phyloP scores from a whole-genome alignment of 2,113 vertebrate genomes.

The Takifugu bimaculatus region DNA sequence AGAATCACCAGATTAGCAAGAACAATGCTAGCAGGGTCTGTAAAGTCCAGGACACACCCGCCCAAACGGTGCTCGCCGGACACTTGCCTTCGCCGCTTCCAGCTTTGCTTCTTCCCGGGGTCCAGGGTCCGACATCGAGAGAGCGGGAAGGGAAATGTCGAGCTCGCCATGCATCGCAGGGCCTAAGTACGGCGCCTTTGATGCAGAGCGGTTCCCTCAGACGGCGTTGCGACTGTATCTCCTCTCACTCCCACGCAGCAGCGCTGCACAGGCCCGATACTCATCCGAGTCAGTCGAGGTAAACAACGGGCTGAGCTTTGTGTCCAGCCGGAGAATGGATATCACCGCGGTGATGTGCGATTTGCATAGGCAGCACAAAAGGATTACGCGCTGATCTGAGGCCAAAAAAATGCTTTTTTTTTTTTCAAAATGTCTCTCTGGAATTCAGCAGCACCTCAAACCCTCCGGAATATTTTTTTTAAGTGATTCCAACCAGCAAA shows the following conservation, averaged over 20 bases:
- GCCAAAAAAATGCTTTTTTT: conserved; percentile 1
- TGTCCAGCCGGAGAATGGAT: conserved; percentile 65
- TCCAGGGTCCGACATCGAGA: conserved; percentile 3
- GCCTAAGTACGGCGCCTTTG: conserved; percentile 26
- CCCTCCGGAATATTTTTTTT: conserved; percentile 45
- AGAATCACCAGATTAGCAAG: too few relatives aligned
- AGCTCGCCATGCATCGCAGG: conserved; percentile 6
- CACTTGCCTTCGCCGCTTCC: background rate
- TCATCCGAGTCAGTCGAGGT: conserved; percentile 58
- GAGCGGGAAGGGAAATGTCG: conserved; percentile 13
- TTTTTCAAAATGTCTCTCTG: conserved; percentile 15
- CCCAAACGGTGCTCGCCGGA: too few relatives aligned
- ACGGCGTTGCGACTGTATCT: conserved; percentile 55
- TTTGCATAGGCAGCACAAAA: conserved; percentile 66
- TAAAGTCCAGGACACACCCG: too few relatives aligned
- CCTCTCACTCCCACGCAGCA: conserved; percentile 55
- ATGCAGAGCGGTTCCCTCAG: conserved; percentile 37
- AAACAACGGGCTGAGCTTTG: conserved; percentile 55
- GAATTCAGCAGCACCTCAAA: conserved; percentile 49
- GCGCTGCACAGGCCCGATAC: conserved; percentile 55
- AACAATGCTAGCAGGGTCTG: too few relatives aligned
- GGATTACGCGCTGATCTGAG: conserved; percentile 65
- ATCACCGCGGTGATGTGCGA: conserved; percentile 57
- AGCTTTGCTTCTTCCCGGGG: conserved; percentile 18
- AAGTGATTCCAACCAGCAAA: conserved; percentile 67